phyloP scores from a whole-genome alignment of 1,140 invertebrate genomes.

The Lepeophtheirus salmonis region DNA sequence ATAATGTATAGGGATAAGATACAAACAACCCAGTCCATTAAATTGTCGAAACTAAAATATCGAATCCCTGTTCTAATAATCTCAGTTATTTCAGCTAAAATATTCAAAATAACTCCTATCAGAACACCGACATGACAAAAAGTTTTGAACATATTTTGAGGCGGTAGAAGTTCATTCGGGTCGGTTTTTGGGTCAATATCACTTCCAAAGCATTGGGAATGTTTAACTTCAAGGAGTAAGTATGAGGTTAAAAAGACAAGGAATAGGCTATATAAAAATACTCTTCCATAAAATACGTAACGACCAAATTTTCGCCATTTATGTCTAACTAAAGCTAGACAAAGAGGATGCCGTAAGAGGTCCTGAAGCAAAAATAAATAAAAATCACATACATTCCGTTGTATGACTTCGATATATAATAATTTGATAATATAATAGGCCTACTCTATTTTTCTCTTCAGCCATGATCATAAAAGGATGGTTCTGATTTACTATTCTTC shows the following conservation, averaged over 20 bases:
- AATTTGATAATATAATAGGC: background rate
- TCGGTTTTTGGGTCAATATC: background rate
- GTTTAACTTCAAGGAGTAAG: background rate
- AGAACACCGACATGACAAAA: background rate
- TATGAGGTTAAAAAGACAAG: slow-evolving; percentile 30
- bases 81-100: background rate
- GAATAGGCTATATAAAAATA: slow-evolving; percentile 33
- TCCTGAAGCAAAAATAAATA: slow-evolving; percentile 23
- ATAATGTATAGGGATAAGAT: slow-evolving; percentile 30
- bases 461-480: background rate
- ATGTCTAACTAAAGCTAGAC: slow-evolving; percentile 30
- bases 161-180: background rate
- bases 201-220: background rate
- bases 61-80: slow-evolving; percentile 23
- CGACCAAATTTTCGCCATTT: slow-evolving; percentile 34
- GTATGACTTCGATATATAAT: background rate
- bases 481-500: background rate
- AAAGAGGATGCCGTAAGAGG: slow-evolving; percentile 33
- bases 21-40: slow-evolving; percentile 33
- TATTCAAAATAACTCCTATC: background rate
- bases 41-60: slow-evolving; percentile 32
- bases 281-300: slow-evolving; percentile 33
- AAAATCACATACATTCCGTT: background rate
- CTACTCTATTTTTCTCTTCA: background rate
- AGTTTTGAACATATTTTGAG: background rate